Evolutionary conservation across 2,888 invertebrate species (phyloP).

Genomic region (Proisotoma minuta): DNA sequence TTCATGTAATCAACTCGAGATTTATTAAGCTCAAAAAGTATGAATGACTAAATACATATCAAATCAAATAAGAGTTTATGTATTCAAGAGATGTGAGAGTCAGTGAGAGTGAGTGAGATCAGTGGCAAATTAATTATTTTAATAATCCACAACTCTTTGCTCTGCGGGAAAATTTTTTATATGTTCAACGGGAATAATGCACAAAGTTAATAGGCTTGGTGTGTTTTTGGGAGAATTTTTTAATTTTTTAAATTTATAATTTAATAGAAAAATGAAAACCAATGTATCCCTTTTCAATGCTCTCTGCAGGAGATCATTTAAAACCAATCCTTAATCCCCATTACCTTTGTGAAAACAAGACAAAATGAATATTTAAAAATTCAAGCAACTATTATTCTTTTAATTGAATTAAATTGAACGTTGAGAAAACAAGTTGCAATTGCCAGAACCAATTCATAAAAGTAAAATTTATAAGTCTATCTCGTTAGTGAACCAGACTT

Average conservation of each 20-base stretch:
- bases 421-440: not conserved
- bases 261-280: slow-evolving; percentile 1
- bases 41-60: not conserved
- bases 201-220: not conserved
- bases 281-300: not conserved
- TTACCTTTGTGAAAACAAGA: slow-evolving; percentile 4
- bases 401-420: not conserved
- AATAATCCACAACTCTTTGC: not conserved
- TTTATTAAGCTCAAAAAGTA: slow-evolving; percentile 5
- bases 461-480: no score
- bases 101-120: not conserved
- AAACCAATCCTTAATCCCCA: slow-evolving; percentile 1
- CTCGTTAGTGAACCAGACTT: no score
- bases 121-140: not conserved
- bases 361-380: not conserved
- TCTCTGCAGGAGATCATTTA: slow-evolving; percentile 4
- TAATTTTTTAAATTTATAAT: not conserved
- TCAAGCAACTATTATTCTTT: not conserved
- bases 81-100: not conserved
- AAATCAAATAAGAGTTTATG: not conserved
- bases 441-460: no score
- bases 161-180: not conserved
- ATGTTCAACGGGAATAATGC: no score
- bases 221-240: not conserved
- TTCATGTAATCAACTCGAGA: slow-evolving; percentile 1